These are phyloP conservation scores for Lophura swinhoii DNA, from an alignment of 2,797 vertebrate species.

Conservation along the genomic window DNA sequence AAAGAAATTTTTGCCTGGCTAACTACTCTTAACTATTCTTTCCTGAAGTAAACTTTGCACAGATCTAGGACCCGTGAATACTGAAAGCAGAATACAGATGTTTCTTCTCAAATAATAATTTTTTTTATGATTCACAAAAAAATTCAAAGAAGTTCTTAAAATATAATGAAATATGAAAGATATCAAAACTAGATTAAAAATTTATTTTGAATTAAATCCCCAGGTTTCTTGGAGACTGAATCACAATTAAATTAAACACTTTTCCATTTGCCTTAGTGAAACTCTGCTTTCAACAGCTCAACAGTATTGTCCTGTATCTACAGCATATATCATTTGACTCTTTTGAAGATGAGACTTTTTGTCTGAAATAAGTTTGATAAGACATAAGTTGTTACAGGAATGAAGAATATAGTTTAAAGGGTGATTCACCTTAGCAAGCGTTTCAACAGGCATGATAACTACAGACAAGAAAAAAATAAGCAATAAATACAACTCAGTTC, in stretches of 20 bases:
- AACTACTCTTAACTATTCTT: background rate
- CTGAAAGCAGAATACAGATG: background rate
- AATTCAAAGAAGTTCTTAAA: background rate
- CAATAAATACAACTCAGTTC: background rate
- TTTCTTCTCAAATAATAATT: background rate
- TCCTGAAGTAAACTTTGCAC: background rate
- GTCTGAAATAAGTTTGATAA: background rate
- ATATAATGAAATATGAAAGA: background rate
- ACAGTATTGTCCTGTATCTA: background rate
- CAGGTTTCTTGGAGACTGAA: background rate
- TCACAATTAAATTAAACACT: background rate
- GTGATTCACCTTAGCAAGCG: background rate
- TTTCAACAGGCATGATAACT: background rate
- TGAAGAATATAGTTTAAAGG: background rate
- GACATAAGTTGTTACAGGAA: background rate
- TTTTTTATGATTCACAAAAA: background rate
- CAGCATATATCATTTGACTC: background rate
- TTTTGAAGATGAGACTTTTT: background rate
- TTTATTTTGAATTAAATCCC: background rate
- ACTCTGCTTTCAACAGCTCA: background rate
- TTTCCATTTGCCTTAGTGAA: background rate
- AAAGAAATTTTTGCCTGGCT: background rate
- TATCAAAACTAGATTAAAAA: background rate
- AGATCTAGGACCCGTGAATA: background rate
- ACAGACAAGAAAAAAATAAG: background rate